Percentiles rank a stretch among this genome's conserved stretches.
Evolutionary conservation across 1,140 invertebrate genomes (phyloP).

Genomic region (Caenorhabditis briggsae): DNA sequence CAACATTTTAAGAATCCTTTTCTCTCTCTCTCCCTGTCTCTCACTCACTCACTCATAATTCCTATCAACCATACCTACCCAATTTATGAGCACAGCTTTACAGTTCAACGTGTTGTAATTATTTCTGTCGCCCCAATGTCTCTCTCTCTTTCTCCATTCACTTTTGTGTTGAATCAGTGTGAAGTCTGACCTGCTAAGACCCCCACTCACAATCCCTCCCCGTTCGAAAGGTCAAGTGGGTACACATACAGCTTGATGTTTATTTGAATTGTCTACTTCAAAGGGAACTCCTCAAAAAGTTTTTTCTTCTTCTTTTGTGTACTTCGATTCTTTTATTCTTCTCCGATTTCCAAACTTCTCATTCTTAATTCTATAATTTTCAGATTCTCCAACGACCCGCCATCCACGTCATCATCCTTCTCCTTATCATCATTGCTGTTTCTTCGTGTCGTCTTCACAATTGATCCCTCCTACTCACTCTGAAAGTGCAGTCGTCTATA

Average conservation of each 20-base stretch:
- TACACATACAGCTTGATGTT: constrained; percentile 37
- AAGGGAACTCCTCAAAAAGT: constrained; percentile 10
- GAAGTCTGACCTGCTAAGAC: constrained; percentile 9
- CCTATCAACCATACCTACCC: too few species aligned
- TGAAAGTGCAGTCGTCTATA: constrained; percentile 5
- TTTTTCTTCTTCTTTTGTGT: background rate
- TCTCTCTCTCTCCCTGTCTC: too few species aligned
- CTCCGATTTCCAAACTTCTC: background rate
- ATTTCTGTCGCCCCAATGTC: too few species aligned
- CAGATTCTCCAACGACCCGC: background rate
- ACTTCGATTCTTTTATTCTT: background rate
- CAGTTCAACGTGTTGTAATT: too few species aligned
- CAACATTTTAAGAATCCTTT: too few species aligned
- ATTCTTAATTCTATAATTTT: background rate
- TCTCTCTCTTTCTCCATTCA: too few species aligned
- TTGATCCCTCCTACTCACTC: constrained; percentile 17
- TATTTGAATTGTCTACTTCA: constrained; percentile 30
- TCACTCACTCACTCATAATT: too few species aligned
- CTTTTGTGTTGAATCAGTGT: too few species aligned
- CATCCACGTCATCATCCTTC: background rate
- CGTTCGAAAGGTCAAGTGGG: constrained; percentile 11
- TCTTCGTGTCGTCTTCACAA: background rate
- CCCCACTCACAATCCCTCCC: too few species aligned
- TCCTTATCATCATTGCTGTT: background rate
- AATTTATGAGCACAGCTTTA: too few species aligned